Evolutionary conservation across 37 sponge, comb jelly and placozoan genomes (phyloP), one percentile per base, ranked within the genome.

Genomic region (Ephydatia muelleri): DNA sequence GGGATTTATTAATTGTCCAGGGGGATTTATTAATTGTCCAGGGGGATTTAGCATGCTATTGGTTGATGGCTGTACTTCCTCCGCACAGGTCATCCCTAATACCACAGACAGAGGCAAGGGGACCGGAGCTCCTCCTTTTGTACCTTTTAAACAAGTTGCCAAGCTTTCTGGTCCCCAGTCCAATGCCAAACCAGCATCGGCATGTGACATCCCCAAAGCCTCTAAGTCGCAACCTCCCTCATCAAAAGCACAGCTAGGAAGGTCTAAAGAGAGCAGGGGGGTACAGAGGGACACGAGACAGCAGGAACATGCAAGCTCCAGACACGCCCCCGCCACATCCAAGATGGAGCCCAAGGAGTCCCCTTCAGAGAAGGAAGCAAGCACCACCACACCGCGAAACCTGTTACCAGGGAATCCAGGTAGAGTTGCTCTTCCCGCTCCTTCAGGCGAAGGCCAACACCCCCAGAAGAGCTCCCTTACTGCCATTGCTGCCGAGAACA

Each of bases 71-170:
- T 74, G 36, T 33, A 74, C 28, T 75, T 34, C 28, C 21, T 80
- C 33, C 5, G 9, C 49, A 11, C 79, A 86, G 87, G 39, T 72
- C 29, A 33, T 74, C 13, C 80, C 87, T 43, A 81, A 72, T 64
- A 80, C 65, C 30, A 21, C 75, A 48, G 87, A 79, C 28, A 80
- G 87, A 65, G 80, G 75, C 49, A 73, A 71, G 23, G 29, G 30
- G 0, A 75, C 66, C 0, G 71, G 33, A 0, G 64, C 88, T 23
- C 88, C 88, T 25, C 78, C 35, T 0, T 88, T 88, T 48, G 35
- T 72, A 19, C 43, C 77, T 5, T 88, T 88, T 28, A 84, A 73
- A 30, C 64, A 73, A 25, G 72, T 5, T 49, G 40, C 33, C 49
- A 30, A 26, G 47, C 66, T 2, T 2, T 74, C 48, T 19, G 57